phyloP scores from a whole-genome alignment of 2,888 invertebrate species.

The Drosophila mimetica region DNA sequence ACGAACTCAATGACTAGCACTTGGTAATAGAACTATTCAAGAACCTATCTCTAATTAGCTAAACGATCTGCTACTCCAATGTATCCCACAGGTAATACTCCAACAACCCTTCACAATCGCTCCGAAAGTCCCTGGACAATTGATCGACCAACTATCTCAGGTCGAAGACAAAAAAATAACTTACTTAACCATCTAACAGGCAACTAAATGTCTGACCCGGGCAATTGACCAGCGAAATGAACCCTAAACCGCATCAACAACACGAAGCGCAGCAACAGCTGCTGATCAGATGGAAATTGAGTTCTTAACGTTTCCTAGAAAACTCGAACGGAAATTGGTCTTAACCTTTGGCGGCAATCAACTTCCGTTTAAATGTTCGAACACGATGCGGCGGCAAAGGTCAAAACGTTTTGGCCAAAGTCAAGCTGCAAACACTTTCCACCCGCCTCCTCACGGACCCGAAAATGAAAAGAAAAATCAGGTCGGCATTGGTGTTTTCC shows the following conservation, averaged over 20 bases:
- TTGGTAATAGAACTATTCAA: slow-evolving; percentile 14
- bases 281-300: slow-evolving; percentile 64
- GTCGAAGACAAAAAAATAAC: slow-evolving; percentile 30
- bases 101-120: slow-evolving; percentile 12
- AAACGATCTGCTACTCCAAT: neutral
- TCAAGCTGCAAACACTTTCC: slow-evolving; percentile 55
- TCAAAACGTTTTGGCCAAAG: slow-evolving; percentile 73
- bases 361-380: slow-evolving; percentile 81
- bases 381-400: slow-evolving; percentile 74
- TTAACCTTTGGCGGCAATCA: slow-evolving; percentile 79
- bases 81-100: slow-evolving; percentile 1
- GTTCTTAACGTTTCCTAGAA: slow-evolving; percentile 61
- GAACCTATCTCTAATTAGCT: slow-evolving; percentile 8
- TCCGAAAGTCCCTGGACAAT: slow-evolving; percentile 15
- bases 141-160: slow-evolving; percentile 27
- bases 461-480: slow-evolving; percentile 78
- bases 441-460: slow-evolving; percentile 31
- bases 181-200: slow-evolving; percentile 45
- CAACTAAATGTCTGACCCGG: slow-evolving; percentile 46
- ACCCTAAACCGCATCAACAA: slow-evolving; percentile 65
- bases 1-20: neutral
- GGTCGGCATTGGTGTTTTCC: slow-evolving; percentile 73
- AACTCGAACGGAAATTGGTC: slow-evolving; percentile 76
- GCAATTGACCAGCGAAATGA: slow-evolving; percentile 53
- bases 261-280: slow-evolving; percentile 46